Evolutionary conservation across 2,113 vertebrate genomes (phyloP), one percentile per base, ranked within the genome.

Genomic region (Centropristis striata): DNA sequence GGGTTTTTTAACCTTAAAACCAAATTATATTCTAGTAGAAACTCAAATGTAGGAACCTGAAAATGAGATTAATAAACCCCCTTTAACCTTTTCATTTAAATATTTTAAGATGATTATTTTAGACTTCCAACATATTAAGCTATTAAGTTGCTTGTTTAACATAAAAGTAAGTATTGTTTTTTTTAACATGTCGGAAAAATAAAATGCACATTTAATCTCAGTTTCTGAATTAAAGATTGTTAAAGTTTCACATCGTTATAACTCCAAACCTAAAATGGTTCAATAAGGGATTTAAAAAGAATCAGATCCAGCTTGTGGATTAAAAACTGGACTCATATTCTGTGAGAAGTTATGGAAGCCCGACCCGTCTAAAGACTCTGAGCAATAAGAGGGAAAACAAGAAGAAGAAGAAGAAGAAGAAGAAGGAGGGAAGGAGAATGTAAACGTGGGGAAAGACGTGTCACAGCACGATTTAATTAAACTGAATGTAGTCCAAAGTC

Each of bases 401-500:
- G 41, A 28, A 23, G 49, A 10, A 6, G 1, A 14, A 5, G 21
- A 39, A 64, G 64, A 46, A 39, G 41, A 28, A 23, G 49, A 10
- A 6, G 1, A 14, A 5, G 21, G 46, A 64, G 64, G 32, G 32
- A 32, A 44, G 15, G 32, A 64, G 79, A 71, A 78, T 71, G 78
- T 83, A 65, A 61, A 80, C 55, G 18, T 57, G 28, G 8, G 60
- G 28, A 39, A 71, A 72, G 41, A 75, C 14, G 5, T 36, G 49
- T 59, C 71, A 32, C 69, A n/a, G 25, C 39, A 0, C 1, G 25
- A 39, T 76, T 42, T 7, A 44, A 72, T 71, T 69, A 32, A 76
- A 67, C 53, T 78, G 78, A 89, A 89, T 85, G 85, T 75, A 80
- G 57, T 71, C 47, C n/a, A n/a, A n/a, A 21, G 25, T 70, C 51